These are phyloP conservation scores for Melanotaenia pygmaea DNA, from an alignment of 2,797 vertebrate genomes.

Conservation along the genomic window DNA sequence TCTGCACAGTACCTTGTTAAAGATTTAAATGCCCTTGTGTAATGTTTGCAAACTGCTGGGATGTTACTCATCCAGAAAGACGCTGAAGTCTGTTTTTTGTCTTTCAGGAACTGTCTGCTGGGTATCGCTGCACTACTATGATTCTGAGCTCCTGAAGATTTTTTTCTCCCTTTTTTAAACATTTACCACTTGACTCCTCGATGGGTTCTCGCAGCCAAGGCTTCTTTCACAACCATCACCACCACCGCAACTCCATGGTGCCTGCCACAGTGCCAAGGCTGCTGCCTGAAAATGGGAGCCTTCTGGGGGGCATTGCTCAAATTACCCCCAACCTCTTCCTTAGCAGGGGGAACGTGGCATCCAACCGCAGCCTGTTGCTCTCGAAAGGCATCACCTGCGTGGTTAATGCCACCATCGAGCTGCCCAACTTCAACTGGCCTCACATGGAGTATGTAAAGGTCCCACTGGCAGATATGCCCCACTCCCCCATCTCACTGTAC, in stretches of 20 bases:
- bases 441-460: conserved; percentile 97
- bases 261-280: conserved; percentile 88
- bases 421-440: conserved; percentile 98
- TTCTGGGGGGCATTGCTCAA: conserved; percentile 93
- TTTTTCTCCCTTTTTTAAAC: conserved; percentile 6
- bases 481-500: conserved; percentile 94
- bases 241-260: conserved; percentile 80
- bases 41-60: conserved; percentile 30
- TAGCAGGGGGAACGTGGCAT: conserved; percentile 93
- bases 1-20: conserved; percentile 9
- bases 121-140: conserved; percentile 51
- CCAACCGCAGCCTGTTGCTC: conserved; percentile 94
- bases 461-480: conserved; percentile 94
- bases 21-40: conserved; percentile 7
- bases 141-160: conserved; percentile 67
- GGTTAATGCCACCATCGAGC: conserved; percentile 96
- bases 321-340: conserved; percentile 96
- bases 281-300: conserved; percentile 85
- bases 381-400: conserved; percentile 96
- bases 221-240: conserved; percentile 85
- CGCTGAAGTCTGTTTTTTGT: conserved; percentile 44
- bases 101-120: conserved; percentile 70
- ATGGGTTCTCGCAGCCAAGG: conserved; percentile 97
- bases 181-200: conserved; percentile 48
- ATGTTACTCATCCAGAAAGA: conserved; percentile 42